A percentile compares a stretch with the other conserved stretches of the same genome.
These are phyloP conservation scores for Megalonaias nervosa DNA, from an alignment of 1,140 invertebrate genomes.

Conservation along the genomic window DNA sequence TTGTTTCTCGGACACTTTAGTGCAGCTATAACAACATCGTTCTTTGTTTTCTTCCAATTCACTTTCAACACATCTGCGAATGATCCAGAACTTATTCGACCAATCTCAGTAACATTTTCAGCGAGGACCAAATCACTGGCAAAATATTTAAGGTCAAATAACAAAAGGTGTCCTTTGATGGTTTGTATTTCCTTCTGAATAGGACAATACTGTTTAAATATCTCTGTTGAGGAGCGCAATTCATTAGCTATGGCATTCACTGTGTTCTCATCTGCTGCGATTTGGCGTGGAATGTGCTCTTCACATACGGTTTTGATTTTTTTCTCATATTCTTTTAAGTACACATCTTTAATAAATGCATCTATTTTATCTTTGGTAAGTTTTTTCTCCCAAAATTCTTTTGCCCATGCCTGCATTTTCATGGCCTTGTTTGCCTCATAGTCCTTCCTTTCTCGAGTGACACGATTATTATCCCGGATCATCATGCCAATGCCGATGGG, in stretches of 20 bases:
- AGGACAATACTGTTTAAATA: slow-evolving; percentile 33
- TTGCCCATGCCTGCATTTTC: slow-evolving; percentile 38
- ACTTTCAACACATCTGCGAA: slow-evolving; percentile 37
- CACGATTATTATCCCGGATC: slow-evolving; percentile 30
- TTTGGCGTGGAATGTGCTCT: slow-evolving; percentile 42
- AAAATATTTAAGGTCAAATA: slow-evolving; percentile 33
- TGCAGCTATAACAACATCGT: slow-evolving; percentile 17
- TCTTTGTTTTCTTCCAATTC: slow-evolving; percentile 7
- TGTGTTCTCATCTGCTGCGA: slow-evolving; percentile 34
- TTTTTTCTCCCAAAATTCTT: slow-evolving; percentile 8
- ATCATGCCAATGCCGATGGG: slow-evolving; percentile 41
- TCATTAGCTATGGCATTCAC: slow-evolving; percentile 39
- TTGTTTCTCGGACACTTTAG: slow-evolving; percentile 31
- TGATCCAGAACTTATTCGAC: slow-evolving; percentile 28
- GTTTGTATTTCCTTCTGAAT: slow-evolving; percentile 21
- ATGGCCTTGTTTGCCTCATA: slow-evolving; percentile 30
- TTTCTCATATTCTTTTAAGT: slow-evolving; percentile 29
- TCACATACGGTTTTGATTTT: slow-evolving; percentile 38
- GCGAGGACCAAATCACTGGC: slow-evolving; percentile 12
- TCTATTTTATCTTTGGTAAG: slow-evolving; percentile 29
- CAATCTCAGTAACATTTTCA: slow-evolving; percentile 11
- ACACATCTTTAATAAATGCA: slow-evolving; percentile 28
- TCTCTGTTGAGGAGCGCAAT: slow-evolving; percentile 26
- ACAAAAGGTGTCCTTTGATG: slow-evolving; percentile 29
- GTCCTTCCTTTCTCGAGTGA: slow-evolving; percentile 2